These are phyloP conservation scores for Remorina albescens DNA, from an alignment of 2,797 vertebrate species.

Conservation along the genomic window DNA sequence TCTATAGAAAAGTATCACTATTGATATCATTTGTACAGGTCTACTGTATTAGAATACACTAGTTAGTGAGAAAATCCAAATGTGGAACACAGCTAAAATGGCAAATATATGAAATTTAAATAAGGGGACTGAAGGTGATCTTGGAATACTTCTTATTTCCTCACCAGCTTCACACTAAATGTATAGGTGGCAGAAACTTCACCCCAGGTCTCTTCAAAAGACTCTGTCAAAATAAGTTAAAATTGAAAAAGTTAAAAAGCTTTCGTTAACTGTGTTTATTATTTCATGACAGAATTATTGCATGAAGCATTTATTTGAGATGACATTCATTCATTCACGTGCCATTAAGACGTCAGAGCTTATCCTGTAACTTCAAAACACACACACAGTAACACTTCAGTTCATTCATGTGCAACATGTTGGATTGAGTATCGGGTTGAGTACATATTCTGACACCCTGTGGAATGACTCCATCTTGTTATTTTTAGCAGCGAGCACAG, in stretches of 20 bases:
- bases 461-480: constrained; percentile 62
- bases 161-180: no score
- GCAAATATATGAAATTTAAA: background rate
- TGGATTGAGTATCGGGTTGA: constrained; percentile 50
- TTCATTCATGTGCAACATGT: constrained; percentile 41
- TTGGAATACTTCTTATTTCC: background rate
- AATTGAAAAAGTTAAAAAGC: no score
- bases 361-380: background rate
- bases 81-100: no score
- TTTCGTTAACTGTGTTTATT: background rate
- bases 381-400: constrained; percentile 12
- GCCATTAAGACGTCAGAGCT: background rate
- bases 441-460: constrained; percentile 58
- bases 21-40: background rate
- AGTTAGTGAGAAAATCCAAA: background rate
- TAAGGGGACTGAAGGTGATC: no score
- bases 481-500: constrained; percentile 60
- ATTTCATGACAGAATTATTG: background rate
- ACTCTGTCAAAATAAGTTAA: background rate
- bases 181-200: no score
- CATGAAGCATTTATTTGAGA: background rate
- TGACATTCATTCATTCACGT: no score
- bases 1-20: background rate
- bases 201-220: no score
- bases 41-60: background rate